Evolutionary conservation across 23 tunicate genomes (phyloP), one percentile per base, ranked within the genome.

Genomic region (Phallusia fumigata): DNA sequence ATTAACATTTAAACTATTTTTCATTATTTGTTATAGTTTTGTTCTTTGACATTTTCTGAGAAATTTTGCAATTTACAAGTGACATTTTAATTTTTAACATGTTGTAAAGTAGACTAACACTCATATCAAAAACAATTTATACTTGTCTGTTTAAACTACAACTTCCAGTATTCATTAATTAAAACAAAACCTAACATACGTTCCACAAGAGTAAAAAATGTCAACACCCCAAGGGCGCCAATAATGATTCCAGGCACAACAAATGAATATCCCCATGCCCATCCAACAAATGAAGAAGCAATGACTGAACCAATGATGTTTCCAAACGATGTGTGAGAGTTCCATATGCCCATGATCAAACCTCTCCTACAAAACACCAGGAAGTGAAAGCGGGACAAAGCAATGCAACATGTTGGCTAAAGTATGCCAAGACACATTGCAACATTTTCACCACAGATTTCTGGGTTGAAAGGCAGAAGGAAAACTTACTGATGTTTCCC

Each of bases 321-420:
- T 33, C 98, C 98, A 65, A 94, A 81, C 24, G 98, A 94, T 10
- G 98, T 94, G 80, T 94, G 98, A 53, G 94, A 89, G 85, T 94
- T 94, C 98, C 98, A 94, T n/a, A 94, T 65, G 11, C 98, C 98
- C 98, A 94, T 94, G 45, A 94, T 94, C 0, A 94, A 75, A 58
- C 98, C 98, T 78, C 98, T 74, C 77, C 98, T 94, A 73, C 78
- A 75, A 35, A 34, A 44, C 47, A 40, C 10, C 47, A 40, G 47
- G 47, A 40, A 40, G 47, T 40, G 47, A 40, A 40, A 40, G 47
- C 32, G 32, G 11, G 11, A 65, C 74, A 5, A 12, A 65, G 11
- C 32, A 65, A 65, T 26, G 32, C 12, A 28, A 65, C 74, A 65
- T 26, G 74, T 11, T 11, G 6, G 74, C 31, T 26, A 26, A 26